Conservation (phyloP, 1,140 invertebrate species). For the Berghia stephanieae region DNA sequence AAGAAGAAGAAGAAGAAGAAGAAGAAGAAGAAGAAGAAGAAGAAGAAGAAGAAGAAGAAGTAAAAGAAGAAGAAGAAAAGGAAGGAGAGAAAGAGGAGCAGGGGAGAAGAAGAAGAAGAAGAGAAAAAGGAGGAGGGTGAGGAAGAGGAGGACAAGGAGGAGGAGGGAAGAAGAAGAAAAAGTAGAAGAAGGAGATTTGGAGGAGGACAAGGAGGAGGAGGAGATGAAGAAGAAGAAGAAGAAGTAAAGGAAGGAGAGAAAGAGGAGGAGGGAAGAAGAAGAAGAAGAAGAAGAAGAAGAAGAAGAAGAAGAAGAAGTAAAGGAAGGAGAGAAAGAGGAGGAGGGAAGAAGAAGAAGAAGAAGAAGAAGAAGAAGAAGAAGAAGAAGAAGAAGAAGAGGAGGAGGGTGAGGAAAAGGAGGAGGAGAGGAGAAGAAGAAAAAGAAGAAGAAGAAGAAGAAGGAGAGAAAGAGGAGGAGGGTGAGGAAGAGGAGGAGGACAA, state of each 20-base stretch:
- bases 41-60: neutral
- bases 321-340: too few relatives aligned
- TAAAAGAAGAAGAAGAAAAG: too few relatives aligned
- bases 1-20: conserved; percentile 18
- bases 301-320: neutral
- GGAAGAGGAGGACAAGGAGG: too few relatives aligned
- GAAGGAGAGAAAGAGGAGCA: too few relatives aligned
- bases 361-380: neutral
- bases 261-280: neutral
- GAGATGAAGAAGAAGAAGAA: neutral
- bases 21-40: neutral
- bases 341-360: neutral
- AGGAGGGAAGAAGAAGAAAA: neutral
- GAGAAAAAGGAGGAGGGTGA: too few relatives aligned
- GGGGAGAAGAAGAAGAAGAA: too few relatives aligned
- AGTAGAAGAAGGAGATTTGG: too few relatives aligned
- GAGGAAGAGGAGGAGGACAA: neutral
- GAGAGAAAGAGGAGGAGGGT: neutral
- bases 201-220: neutral
- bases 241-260: too few relatives aligned
- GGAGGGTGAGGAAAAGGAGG: too few relatives aligned
- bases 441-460: neutral
- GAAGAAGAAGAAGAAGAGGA: neutral
- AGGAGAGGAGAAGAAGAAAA: neutral
- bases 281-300: conserved; percentile 7